Evolutionary conservation across 2,888 invertebrate species (phyloP), one percentile per base, ranked within the genome.

Genomic region (Eumacrocentrus americanus): DNA sequence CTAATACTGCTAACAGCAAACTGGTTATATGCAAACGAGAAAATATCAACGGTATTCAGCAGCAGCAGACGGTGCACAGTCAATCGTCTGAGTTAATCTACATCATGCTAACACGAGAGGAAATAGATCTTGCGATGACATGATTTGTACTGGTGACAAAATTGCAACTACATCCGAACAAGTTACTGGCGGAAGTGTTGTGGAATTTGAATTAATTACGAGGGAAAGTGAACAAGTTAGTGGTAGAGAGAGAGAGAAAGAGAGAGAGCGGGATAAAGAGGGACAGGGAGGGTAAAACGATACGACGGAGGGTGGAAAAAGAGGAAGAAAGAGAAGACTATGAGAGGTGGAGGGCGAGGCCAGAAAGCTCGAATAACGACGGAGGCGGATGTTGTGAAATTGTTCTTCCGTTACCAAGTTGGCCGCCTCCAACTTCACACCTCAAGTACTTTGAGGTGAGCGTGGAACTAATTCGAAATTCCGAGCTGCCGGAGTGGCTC

Each of bases 321-420:
- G 12, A 59, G 12, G 20, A 12, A 50, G 50, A 14, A 47, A 34
- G 44, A 22, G 16, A 20, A 35, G 44, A 11, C 1, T 9, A 35
- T 22, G 23, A 6, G 34, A 29, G 12, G 48, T 18, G 50, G 46
- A 34, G 14, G 54, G 47, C 58, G 48, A 52, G 60, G 60, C 18
- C 53, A 58, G 63, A 67, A 48, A 61, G 59, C 55, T 40, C 57
- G 61, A 64, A 16, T 59, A 70, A 68, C 68, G 68, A 65, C 64
- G 65, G 65, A 67, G 69, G 71, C 67, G 71, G 69, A 73, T 73
- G 72, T 73, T 74, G 72, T 72, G 71, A 72, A 76, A 75, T 75
- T 75, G 75, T 74, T 75, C 74, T 73, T 73, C 72, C 69, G 74
- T 70, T 70, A 73, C 69, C 70, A 73, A 73, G 71, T 72, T 72